A percentile compares a stretch with the other conserved stretches of the same genome.
These are phyloP conservation scores for Heliconius hewitsoni DNA, from an alignment of 1,140 invertebrate genomes.

Conservation along the genomic window DNA sequence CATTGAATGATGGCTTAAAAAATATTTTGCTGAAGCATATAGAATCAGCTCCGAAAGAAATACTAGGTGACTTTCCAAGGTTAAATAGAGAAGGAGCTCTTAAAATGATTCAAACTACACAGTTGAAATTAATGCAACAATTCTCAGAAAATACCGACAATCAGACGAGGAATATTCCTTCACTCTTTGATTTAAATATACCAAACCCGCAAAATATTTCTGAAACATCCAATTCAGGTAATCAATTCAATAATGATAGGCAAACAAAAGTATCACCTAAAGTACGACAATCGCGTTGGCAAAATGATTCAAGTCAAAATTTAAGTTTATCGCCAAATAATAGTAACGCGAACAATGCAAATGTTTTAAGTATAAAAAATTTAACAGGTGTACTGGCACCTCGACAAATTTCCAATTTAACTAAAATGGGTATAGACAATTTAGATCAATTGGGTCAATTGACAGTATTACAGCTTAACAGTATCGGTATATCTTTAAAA, in stretches of 20 bases:
- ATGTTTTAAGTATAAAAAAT: conserved; percentile 81
- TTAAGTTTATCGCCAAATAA: conserved; percentile 61
- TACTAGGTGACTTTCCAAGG: conserved; percentile 92
- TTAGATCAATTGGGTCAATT: conserved; percentile 82
- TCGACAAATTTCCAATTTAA: conserved; percentile 82
- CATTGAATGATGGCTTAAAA: conserved; percentile 88
- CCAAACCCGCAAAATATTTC: conserved; percentile 71
- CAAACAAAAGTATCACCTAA: conserved; percentile 78
- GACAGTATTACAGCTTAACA: conserved; percentile 82
- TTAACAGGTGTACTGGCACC: conserved; percentile 80
- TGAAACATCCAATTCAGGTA: conserved; percentile 46
- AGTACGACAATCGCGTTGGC: conserved; percentile 84
- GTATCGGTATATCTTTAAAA: conserved; percentile 81
- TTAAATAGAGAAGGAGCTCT: conserved; percentile 88
- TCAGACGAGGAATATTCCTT: conserved; percentile 78
- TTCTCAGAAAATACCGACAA: conserved; percentile 67
- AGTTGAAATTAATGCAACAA: conserved; percentile 84
- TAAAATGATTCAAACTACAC: conserved; percentile 86
- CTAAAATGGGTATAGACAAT: conserved; percentile 82
- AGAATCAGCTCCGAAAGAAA: conserved; percentile 94
- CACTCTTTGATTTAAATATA: conserved; percentile 82
- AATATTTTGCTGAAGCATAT: conserved; percentile 90
- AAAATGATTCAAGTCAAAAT: conserved; percentile 73
- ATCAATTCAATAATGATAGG: conserved; percentile 64
- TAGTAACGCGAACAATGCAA: conserved; percentile 51